Evolutionary conservation across 2,888 invertebrate species (phyloP).

Genomic region (Zhengitettix transpicula): DNA sequence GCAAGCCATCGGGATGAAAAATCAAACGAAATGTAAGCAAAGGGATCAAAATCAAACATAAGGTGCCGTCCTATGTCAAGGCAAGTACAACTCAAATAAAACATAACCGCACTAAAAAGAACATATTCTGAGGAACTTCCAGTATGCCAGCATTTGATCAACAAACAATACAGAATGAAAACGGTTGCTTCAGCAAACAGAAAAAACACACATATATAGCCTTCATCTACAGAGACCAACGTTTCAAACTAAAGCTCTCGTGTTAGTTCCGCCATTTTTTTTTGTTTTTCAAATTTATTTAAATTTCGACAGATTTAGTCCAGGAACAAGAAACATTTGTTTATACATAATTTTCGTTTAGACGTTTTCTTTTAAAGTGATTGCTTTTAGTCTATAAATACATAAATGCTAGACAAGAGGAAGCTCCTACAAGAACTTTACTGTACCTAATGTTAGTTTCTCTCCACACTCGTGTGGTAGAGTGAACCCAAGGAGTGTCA

Average conservation of each 20-base stretch:
- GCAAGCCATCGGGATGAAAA: conserved; percentile 4
- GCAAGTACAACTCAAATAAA: conserved; percentile 13
- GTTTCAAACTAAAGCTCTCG: too few species aligned
- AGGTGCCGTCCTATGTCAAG: conserved; percentile 14
- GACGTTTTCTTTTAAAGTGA: background rate
- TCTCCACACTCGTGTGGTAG: conserved; percentile 45
- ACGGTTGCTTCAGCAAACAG: too few species aligned
- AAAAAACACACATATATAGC: too few species aligned
- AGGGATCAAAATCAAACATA: conserved; percentile 1
- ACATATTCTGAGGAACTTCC: conserved; percentile 13
- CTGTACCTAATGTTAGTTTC: conserved; percentile 42
- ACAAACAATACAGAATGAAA: background rate
- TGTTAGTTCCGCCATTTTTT: too few species aligned
- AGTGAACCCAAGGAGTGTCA: conserved; percentile 41
- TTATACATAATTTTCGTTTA: background rate
- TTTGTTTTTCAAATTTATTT: too few species aligned
- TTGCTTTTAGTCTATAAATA: background rate
- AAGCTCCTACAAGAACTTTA: conserved; percentile 17
- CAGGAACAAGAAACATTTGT: too few species aligned
- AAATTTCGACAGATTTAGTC: too few species aligned
- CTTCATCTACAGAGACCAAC: too few species aligned
- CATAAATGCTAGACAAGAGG: conserved; percentile 12
- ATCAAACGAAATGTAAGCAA: conserved; percentile 3
- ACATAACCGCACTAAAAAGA: conserved; percentile 13
- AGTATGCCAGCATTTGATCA: conserved; percentile 9